A percentile compares a stretch with the other conserved stretches of the same genome.
These are phyloP conservation scores for Sphenodon punctatus DNA, from an alignment of 2,797 vertebrate species.

Conservation along the genomic window DNA sequence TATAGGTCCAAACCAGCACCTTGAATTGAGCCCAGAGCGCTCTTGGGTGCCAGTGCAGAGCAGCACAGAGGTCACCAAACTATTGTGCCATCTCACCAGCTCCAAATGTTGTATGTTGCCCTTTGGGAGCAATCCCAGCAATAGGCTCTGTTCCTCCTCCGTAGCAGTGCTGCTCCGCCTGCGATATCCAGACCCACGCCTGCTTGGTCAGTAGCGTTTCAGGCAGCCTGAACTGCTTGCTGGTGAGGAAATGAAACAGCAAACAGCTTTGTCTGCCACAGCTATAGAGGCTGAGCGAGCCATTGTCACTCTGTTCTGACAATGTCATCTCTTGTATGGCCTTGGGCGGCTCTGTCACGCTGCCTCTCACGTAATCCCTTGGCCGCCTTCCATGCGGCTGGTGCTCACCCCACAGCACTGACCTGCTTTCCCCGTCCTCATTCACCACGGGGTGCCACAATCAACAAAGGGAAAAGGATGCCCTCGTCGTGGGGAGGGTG, in stretches of 20 bases:
- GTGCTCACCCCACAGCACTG: background rate
- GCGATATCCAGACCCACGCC: background rate
- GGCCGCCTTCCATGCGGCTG: conserved; percentile 31
- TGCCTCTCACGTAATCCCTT: conserved; percentile 40
- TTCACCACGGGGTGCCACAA: conserved; percentile 1
- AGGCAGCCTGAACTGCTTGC: background rate
- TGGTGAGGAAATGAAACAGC: background rate
- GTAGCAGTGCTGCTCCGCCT: too few relatives aligned
- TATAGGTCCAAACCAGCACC: too few relatives aligned
- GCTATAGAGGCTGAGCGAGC: background rate
- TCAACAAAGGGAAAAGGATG: background rate
- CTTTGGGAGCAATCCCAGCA: too few relatives aligned
- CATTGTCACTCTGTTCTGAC: conserved; percentile 38
- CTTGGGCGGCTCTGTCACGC: conserved; percentile 40
- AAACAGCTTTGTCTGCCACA: conserved; percentile 31
- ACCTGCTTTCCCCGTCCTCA: conserved; percentile 52
- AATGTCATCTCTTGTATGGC: conserved; percentile 40
- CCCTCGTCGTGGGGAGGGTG: too few relatives aligned
- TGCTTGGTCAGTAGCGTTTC: accelerated
- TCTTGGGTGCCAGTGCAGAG: too few relatives aligned
- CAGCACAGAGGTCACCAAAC: too few relatives aligned
- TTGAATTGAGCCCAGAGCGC: too few relatives aligned
- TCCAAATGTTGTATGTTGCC: too few relatives aligned
- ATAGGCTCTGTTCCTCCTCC: too few relatives aligned
- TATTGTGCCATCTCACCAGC: too few relatives aligned